Evolutionary conservation across 2,888 invertebrate species (phyloP).

Genomic region (Camptogramma bilineatum): DNA sequence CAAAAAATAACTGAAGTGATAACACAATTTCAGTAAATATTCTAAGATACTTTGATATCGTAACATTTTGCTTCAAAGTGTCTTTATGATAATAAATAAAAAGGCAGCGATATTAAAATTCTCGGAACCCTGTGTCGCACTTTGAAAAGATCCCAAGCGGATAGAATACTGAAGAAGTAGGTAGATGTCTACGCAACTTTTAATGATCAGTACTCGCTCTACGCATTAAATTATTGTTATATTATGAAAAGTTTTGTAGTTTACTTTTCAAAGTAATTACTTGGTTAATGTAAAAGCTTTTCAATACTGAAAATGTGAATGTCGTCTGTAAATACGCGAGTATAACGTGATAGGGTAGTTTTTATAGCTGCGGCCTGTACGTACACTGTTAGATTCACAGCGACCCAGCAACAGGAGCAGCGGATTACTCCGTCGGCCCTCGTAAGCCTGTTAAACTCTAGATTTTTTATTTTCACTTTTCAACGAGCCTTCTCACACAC

Average conservation of each 20-base stretch:
- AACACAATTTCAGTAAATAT: slow-evolving; percentile 20
- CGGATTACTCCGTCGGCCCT: slow-evolving; percentile 74
- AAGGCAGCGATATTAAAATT: slow-evolving; percentile 28
- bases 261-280: slow-evolving; percentile 20
- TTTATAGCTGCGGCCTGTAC: slow-evolving; percentile 70
- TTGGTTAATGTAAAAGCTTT: slow-evolving; percentile 13
- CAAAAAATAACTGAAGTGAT: slow-evolving; percentile 54
- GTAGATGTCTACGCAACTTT: slow-evolving; percentile 36
- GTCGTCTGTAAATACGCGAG: slow-evolving; percentile 14
- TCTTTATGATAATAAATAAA: slow-evolving; percentile 14
- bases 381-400: slow-evolving; percentile 80
- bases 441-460: slow-evolving; percentile 60
- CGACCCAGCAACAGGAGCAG: slow-evolving; percentile 80
- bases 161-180: slow-evolving; percentile 39
- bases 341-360: slow-evolving; percentile 24
- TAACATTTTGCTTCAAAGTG: slow-evolving; percentile 23
- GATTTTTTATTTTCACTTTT: slow-evolving; percentile 56
- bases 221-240: slow-evolving; percentile 1
- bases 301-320: slow-evolving; percentile 7
- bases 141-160: slow-evolving; percentile 68
- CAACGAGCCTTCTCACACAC: slow-evolving; percentile 46
- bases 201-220: slow-evolving; percentile 27
- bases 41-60: slow-evolving; percentile 13
- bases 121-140: slow-evolving; percentile 52
- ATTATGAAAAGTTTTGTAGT: slow-evolving; percentile 10